Base-by-base conservation (phyloP, 2,888 invertebrate genomes). In the Itoplectis maculator region DNA sequence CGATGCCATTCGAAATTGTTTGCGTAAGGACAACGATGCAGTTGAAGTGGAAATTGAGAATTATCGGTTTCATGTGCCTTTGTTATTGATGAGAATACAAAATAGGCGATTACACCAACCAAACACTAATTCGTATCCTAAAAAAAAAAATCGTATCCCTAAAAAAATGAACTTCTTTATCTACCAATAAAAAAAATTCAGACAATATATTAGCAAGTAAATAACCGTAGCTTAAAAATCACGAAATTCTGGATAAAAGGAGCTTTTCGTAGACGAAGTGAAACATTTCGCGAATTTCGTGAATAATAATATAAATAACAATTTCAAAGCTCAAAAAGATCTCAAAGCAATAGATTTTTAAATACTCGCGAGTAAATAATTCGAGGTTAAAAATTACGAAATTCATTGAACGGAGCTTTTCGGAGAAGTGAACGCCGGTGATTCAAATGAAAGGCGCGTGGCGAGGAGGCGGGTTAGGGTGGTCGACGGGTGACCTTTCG, bases 401-500 rank as follows among this genome's bases (percentile, higher is more conserved):
- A n/a, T n/a, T n/a, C n/a, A n/a, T n/a, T n/a, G n/a, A n/a, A 2
- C 5, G 29, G 29, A 29, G 29, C 5, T 29, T 70, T 70, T 18
- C 56, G 29, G 7, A 0, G 9, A n/a, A n/a, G n/a, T n/a, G n/a
- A n/a, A 8, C 29, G 13, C 13, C 29, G 42, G 42, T 18, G 18
- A 74, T 35, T 69, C 63, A 45, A 63, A 56, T 45, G 20, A 68
- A 54, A 54, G 2, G 54, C 72, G 79, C 61, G 66, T 37, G 42
- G 47, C 18, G 47, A 49, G 35, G 29, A 29, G n/a, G 20, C 45
- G 54, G 4, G 20, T 37, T 42, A 42, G n/a, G n/a, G 70, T 56
- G 45, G 54, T 49, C 37, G 40, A 49, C 59, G 23, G 70, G 23
- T 81, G 81, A 78, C 81, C 81, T 81, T 81, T 81, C 73, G 37